Evolutionary conservation across 2,888 invertebrate species (phyloP).

Genomic region (Deilephila elpenor): DNA sequence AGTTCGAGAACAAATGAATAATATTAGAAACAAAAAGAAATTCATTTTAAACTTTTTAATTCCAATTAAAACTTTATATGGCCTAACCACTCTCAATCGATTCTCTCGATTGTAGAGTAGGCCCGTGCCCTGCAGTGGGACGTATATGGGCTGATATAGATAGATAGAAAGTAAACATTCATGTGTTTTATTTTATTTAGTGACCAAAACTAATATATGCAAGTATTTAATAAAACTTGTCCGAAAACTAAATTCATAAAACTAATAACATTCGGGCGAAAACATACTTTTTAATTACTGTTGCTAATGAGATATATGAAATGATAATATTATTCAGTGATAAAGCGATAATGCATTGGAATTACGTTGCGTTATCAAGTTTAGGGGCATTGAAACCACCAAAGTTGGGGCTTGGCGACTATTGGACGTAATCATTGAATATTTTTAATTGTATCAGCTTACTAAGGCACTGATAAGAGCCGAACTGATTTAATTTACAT

Average conservation of each 20-base stretch:
- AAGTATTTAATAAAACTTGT: too few species aligned
- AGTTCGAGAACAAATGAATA: too few species aligned
- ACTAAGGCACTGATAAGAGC: slow-evolving; percentile 46
- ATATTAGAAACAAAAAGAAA: neutral
- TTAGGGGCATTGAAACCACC: neutral
- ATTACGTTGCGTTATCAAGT: neutral
- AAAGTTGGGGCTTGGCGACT: slow-evolving; percentile 48
- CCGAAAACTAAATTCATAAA: too few species aligned
- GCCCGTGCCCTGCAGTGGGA: too few species aligned
- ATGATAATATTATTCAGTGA: slow-evolving; percentile 45
- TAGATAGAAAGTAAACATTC: too few species aligned
- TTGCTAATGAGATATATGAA: slow-evolving; percentile 47
- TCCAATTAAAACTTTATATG: too few species aligned
- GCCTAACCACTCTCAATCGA: too few species aligned
- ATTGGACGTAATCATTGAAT: slow-evolving; percentile 47
- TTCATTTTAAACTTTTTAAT: neutral
- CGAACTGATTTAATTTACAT: slow-evolving; percentile 52
- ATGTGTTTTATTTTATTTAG: too few species aligned
- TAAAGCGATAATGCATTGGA: slow-evolving; percentile 35
- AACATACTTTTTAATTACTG: slow-evolving; percentile 18
- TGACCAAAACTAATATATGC: too few species aligned
- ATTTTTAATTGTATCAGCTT: slow-evolving; percentile 30
- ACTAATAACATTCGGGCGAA: neutral
- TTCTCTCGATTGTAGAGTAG: too few species aligned
- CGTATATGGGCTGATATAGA: too few species aligned